Conservation (phyloP, 2,113 vertebrate genomes). For the Heptranchias perlo region DNA sequence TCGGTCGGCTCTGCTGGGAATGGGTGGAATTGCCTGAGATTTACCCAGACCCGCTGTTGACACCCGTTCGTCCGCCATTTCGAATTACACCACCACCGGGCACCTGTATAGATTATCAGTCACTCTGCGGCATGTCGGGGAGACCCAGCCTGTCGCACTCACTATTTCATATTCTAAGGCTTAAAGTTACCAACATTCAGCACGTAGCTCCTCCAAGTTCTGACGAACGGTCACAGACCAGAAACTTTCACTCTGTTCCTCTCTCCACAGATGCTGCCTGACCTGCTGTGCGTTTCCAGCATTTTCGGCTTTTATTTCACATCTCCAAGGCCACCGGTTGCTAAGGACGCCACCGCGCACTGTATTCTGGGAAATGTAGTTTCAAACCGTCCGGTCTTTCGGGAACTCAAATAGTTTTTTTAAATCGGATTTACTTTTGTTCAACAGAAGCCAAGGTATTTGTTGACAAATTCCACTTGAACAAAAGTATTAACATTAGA, state of each 20-base stretch:
- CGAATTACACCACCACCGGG: no score
- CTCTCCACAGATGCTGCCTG: not conserved
- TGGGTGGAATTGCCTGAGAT: constrained; percentile 40
- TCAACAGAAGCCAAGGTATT: not conserved
- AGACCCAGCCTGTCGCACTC: not conserved
- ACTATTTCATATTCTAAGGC: no score
- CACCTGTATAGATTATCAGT: not conserved
- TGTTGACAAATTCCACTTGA: not conserved
- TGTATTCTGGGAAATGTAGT: constrained; percentile 46
- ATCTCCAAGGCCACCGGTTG: not conserved
- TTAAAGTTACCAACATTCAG: not conserved
- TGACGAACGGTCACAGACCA: not conserved
- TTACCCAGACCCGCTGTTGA: not conserved
- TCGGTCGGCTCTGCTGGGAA: constrained; percentile 45
- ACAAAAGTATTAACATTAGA: not conserved
- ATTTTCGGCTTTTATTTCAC: no score
- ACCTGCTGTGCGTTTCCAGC: no score
- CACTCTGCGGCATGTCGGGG: not conserved
- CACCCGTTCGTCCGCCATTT: not conserved
- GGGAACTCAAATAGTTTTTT: not conserved
- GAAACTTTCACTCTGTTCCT: not conserved
- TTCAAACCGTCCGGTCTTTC: not conserved
- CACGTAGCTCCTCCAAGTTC: not conserved
- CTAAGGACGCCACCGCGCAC: not conserved
- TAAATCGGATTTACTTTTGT: not conserved